Evolutionary conservation across 2,888 invertebrate genomes (phyloP).

Genomic region (Lithophane semibrunnea): DNA sequence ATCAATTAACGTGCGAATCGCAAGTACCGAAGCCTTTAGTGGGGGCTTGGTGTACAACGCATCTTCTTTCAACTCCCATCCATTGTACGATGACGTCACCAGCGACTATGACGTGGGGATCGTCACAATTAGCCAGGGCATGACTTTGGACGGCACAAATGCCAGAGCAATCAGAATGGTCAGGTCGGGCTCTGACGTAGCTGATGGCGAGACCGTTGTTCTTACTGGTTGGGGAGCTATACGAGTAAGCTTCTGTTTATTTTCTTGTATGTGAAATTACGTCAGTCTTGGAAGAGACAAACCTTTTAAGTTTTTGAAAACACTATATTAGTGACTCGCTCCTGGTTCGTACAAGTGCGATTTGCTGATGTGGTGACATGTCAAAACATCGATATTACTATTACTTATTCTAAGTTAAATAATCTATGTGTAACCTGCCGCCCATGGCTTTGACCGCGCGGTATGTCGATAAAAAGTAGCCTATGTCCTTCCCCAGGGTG

Average conservation of each 20-base stretch:
- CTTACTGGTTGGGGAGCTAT: constrained; percentile 86
- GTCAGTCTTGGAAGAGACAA: too few species aligned
- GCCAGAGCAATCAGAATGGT: constrained; percentile 73
- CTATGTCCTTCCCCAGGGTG: too few species aligned
- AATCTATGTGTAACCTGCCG: not conserved
- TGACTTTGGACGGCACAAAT: constrained; percentile 76
- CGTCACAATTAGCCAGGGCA: constrained; percentile 75
- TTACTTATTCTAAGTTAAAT: not conserved
- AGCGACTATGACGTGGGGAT: constrained; percentile 87
- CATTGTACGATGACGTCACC: constrained; percentile 78
- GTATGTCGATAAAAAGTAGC: too few species aligned
- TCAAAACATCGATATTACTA: too few species aligned
- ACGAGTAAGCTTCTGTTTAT: constrained; percentile 71
- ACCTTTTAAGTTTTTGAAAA: not conserved
- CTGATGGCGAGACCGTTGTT: constrained; percentile 70
- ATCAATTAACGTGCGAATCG: constrained; percentile 79
- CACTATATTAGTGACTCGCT: not conserved
- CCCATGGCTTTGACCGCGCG: too few species aligned
- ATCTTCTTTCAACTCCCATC: constrained; percentile 75
- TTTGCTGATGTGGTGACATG: too few species aligned
- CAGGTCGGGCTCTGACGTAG: constrained; percentile 63
- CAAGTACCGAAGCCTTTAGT: constrained; percentile 76
- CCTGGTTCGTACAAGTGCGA: too few species aligned
- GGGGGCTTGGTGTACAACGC: constrained; percentile 85
- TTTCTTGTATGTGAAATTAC: not conserved